These are phyloP conservation scores for Cinara cedri DNA, from an alignment of 2,888 invertebrate species.

Conservation along the genomic window DNA sequence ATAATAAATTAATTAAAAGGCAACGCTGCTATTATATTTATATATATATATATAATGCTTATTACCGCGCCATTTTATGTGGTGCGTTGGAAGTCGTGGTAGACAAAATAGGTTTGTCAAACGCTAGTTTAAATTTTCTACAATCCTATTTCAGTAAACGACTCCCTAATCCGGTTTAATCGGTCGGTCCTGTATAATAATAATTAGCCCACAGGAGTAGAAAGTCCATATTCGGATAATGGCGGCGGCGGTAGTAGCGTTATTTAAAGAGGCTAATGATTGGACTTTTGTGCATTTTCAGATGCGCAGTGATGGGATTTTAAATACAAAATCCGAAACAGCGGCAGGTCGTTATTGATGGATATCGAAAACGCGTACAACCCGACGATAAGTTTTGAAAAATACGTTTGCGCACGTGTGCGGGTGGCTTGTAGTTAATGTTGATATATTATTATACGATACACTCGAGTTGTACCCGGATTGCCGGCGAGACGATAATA, in stretches of 20 bases:
- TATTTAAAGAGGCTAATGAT: neutral
- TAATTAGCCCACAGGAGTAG: conserved; percentile 43
- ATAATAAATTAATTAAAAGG: too few relatives aligned
- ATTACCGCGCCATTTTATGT: too few relatives aligned
- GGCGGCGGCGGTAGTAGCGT: conserved; percentile 1
- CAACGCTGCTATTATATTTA: too few relatives aligned
- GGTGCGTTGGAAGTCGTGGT: neutral
- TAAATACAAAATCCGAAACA: neutral
- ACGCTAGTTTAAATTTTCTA: neutral
- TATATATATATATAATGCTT: too few relatives aligned
- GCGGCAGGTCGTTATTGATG: neutral
- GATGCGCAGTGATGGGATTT: conserved; percentile 25
- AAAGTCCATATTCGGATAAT: neutral
- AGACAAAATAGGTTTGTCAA: neutral
- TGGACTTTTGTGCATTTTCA: conserved; percentile 4
- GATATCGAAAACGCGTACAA: neutral
- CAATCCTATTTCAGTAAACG: conserved; percentile 31
- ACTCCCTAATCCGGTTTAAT: conserved; percentile 8
- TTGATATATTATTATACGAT: neutral
- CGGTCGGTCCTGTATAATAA: conserved; percentile 1
- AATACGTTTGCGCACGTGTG: neutral
- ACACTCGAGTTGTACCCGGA: too few relatives aligned
- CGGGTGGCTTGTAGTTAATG: too few relatives aligned
- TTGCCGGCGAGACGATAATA: neutral
- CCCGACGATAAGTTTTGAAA: neutral